A percentile compares a stretch with the other conserved stretches of the same genome.
Conservation (phyloP, 1,140 invertebrate genomes). For the Anastrepha ludens region DNA sequence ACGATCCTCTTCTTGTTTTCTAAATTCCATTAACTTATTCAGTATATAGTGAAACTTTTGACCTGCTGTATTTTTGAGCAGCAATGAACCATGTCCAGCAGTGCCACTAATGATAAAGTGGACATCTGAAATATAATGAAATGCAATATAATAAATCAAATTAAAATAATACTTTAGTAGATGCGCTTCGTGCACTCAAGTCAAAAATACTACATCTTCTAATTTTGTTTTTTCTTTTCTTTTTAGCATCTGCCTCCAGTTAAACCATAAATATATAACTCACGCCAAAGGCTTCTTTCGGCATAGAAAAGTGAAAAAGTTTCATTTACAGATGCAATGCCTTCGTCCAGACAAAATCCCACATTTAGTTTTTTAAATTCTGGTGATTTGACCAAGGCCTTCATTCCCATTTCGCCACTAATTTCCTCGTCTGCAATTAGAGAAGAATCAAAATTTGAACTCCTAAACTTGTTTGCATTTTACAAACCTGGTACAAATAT, state of each 20-base stretch:
- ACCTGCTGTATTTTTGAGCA: conserved; percentile 88
- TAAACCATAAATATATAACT: conserved; percentile 59
- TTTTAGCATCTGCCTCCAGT: background rate
- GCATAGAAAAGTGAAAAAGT: conserved; percentile 85
- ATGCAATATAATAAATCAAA: background rate
- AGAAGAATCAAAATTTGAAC: background rate
- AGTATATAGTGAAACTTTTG: conserved; percentile 88
- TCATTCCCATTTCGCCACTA: conserved; percentile 90
- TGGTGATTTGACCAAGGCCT: conserved; percentile 84
- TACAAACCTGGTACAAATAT: conserved; percentile 87
- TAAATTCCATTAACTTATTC: conserved; percentile 85
- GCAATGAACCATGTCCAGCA: conserved; percentile 91
- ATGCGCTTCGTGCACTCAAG: too few species aligned
- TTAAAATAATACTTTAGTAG: too few species aligned
- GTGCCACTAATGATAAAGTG: conserved; percentile 77
- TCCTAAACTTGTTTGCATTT: background rate
- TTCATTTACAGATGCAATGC: conserved; percentile 80
- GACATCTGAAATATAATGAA: conserved; percentile 59
- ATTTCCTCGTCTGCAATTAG: conserved; percentile 89
- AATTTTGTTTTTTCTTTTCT: too few species aligned
- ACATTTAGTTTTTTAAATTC: conserved; percentile 90
- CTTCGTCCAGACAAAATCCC: conserved; percentile 94
- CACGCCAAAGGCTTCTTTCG: conserved; percentile 84
- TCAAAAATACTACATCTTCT: too few species aligned
- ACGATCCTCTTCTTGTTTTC: conserved; percentile 81